Evolutionary conservation across 2,888 invertebrate genomes (phyloP).

Genomic region (Philonicus albiceps): DNA sequence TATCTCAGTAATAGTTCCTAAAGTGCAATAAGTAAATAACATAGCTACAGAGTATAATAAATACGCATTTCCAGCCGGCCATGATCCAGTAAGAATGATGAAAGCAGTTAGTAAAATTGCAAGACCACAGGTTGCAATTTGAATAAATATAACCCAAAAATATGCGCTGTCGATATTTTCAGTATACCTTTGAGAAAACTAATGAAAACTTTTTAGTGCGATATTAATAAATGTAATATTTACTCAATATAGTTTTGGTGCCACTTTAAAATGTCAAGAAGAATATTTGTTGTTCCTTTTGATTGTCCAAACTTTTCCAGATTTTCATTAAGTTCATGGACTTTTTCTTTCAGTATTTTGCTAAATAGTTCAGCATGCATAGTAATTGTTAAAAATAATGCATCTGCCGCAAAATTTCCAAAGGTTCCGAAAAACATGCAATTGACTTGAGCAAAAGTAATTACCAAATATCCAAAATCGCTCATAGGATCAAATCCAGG

Average conservation of each 20-base stretch:
- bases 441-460: not conserved
- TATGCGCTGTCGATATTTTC: no score
- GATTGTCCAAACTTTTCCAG: not conserved
- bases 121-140: no score
- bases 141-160: no score
- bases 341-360: not conserved
- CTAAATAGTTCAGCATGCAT: not conserved
- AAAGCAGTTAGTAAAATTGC: no score
- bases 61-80: no score
- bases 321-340: not conserved
- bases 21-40: no score
- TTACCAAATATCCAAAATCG: not conserved
- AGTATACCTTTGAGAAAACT: no score
- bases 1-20: no score
- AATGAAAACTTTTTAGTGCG: no score
- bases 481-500: not conserved
- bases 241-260: not conserved
- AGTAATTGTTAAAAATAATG: not conserved
- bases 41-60: no score
- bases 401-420: slow-evolving; percentile 1
- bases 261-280: not conserved
- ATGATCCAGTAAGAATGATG: no score
- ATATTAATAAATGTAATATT: not conserved
- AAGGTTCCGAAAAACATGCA: not conserved
- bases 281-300: not conserved